phyloP scores from a whole-genome alignment of 2,888 invertebrate species.

The Caenorhabditis sp. region DNA sequence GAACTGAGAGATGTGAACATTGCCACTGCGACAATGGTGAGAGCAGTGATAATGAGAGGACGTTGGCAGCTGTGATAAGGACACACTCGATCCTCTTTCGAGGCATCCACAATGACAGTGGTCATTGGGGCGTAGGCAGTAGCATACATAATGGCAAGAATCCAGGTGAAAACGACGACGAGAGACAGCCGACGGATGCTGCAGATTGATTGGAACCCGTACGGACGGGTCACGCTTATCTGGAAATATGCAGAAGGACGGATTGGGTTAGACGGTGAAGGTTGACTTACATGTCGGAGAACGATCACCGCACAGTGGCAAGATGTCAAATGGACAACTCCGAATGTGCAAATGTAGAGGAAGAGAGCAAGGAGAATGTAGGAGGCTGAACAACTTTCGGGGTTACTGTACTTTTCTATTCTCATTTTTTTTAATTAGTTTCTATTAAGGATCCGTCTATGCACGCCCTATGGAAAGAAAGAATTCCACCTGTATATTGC shows the following conservation, averaged over 20 bases:
- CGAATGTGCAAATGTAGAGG: constrained; percentile 76
- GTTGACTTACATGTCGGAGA: constrained; percentile 73
- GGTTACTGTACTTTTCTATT: too few species aligned
- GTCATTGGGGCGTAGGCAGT: constrained; percentile 71
- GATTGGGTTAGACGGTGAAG: background rate
- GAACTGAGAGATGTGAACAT: constrained; percentile 67
- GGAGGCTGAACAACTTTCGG: too few species aligned
- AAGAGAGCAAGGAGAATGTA: constrained; percentile 73
- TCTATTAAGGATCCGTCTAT: too few species aligned
- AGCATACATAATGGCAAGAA: constrained; percentile 67
- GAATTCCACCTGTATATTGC: too few species aligned
- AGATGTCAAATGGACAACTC: constrained; percentile 70
- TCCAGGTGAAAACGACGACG: constrained; percentile 64
- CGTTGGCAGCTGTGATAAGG: constrained; percentile 71
- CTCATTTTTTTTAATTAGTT: too few species aligned
- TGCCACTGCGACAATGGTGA: constrained; percentile 68
- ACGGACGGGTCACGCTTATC: constrained; percentile 72
- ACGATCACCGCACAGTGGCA: constrained; percentile 72
- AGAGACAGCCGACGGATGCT: constrained; percentile 64
- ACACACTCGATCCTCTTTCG: constrained; percentile 67
- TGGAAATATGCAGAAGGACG: constrained; percentile 24
- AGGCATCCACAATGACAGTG: constrained; percentile 68
- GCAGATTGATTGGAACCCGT: constrained; percentile 71
- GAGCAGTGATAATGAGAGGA: constrained; percentile 71
- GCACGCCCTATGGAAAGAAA: too few species aligned